Percentiles rank a stretch among this genome's conserved stretches.
These are phyloP conservation scores for Philopedon plagiatum DNA, from an alignment of 2,888 invertebrate species.

Conservation along the genomic window DNA sequence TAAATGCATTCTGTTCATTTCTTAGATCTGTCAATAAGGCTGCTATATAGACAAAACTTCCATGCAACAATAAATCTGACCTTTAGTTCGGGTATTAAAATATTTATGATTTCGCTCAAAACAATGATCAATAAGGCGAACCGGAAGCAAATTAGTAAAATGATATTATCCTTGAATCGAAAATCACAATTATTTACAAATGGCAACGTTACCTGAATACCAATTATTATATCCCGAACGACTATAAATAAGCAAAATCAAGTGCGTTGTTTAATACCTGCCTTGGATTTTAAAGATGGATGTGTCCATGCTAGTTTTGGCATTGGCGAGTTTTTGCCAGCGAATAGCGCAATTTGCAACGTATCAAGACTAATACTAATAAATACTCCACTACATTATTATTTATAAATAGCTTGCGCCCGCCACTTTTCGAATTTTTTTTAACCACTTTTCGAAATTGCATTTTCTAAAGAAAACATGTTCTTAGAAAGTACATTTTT, in stretches of 20 bases:
- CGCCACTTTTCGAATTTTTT: too few species aligned
- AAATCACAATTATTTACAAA: conserved; percentile 35
- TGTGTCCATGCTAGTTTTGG: too few species aligned
- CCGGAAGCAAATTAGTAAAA: conserved; percentile 40
- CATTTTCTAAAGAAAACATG: too few species aligned
- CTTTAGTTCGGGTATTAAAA: conserved; percentile 32
- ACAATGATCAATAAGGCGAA: conserved; percentile 32
- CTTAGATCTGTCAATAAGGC: not conserved
- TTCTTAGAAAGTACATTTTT: too few species aligned
- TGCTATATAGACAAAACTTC: not conserved
- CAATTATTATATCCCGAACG: conserved; percentile 22
- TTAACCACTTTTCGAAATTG: too few species aligned
- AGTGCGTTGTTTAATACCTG: conserved; percentile 19
- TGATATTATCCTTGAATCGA: conserved; percentile 41
- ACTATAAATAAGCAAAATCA: conserved; percentile 25
- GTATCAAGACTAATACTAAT: too few species aligned
- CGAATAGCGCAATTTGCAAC: too few species aligned
- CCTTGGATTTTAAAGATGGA: not conserved
- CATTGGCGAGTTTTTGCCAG: too few species aligned
- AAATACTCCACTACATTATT: too few species aligned
- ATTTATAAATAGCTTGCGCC: too few species aligned
- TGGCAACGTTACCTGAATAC: conserved; percentile 34
- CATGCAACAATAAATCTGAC: conserved; percentile 29
- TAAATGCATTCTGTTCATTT: too few species aligned
- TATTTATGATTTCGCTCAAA: conserved; percentile 38